These are phyloP conservation scores for Corythaixoides concolor DNA, from an alignment of 2,113 vertebrate species.

Conservation along the genomic window DNA sequence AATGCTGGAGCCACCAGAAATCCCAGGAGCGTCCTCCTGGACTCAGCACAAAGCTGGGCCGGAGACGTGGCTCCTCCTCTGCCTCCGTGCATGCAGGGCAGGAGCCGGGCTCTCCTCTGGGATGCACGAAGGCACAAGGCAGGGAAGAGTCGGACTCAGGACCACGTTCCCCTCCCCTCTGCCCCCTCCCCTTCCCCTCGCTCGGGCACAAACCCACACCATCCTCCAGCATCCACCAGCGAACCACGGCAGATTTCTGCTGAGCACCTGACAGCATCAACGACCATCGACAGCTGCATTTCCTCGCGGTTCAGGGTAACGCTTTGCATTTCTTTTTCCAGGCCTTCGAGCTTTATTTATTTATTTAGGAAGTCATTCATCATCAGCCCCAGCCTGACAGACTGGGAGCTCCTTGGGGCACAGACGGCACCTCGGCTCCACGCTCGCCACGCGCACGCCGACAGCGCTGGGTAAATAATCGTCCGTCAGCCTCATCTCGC, in stretches of 20 bases:
- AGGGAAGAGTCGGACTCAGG: neutral
- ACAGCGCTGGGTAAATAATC: neutral
- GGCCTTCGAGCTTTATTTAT: slow-evolving; percentile 19
- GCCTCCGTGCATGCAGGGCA: neutral
- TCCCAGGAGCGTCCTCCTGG: neutral
- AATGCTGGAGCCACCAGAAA: rapidly evolving
- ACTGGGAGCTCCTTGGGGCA: slow-evolving; percentile 29
- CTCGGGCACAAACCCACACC: neutral
- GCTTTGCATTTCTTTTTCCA: neutral
- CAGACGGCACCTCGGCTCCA: neutral
- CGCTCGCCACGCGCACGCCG: neutral
- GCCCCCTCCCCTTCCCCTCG: rapidly evolving
- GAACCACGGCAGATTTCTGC: rapidly evolving
- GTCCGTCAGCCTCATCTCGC: neutral
- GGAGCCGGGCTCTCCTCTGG: neutral
- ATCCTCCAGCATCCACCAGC: neutral
- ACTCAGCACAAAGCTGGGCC: neutral
- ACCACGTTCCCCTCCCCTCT: rapidly evolving
- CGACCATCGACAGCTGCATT: rapidly evolving
- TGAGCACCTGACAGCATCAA: neutral
- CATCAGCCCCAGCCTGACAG: slow-evolving; percentile 46
- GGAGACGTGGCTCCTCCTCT: neutral
- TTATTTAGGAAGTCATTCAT: slow-evolving; percentile 56
- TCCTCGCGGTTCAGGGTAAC: neutral
- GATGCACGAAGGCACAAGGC: neutral